Conservation (phyloP, 2,113 vertebrate species). For the Laticauda laticaudata region DNA sequence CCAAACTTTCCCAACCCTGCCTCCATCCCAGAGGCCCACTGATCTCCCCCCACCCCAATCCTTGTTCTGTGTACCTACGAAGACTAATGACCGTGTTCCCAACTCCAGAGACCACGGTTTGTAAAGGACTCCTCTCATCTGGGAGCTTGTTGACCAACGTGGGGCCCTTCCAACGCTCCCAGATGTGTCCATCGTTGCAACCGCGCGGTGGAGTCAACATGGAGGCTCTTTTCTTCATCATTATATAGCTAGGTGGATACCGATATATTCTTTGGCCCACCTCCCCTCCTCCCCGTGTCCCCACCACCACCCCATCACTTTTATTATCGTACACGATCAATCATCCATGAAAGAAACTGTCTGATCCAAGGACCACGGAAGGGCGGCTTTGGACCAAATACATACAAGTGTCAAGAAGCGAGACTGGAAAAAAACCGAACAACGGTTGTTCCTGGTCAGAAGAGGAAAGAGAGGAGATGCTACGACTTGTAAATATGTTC, state of each 20-base stretch:
- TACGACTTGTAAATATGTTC: not conserved
- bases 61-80: conserved; percentile 13
- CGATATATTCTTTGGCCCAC: conserved; percentile 8
- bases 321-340: conserved; percentile 52
- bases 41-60: not conserved
- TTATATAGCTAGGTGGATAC: not conserved
- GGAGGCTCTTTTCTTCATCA: conserved; percentile 26
- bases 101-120: conserved; percentile 43
- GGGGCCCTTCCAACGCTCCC: conserved; percentile 4
- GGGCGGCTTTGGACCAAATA: conserved; percentile 49
- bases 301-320: conserved; percentile 7
- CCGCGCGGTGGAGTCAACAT: conserved; percentile 41
- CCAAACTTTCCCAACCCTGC: not conserved
- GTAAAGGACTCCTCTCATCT: not conserved
- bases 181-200: conserved; percentile 46
- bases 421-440: not conserved
- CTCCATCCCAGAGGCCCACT: conserved; percentile 20
- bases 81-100: not conserved
- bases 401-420: not conserved
- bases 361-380: conserved; percentile 39
- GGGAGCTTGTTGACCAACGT: conserved; percentile 30
- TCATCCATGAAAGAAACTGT: conserved; percentile 49
- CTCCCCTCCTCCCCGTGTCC: not conserved
- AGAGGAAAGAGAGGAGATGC: not conserved
- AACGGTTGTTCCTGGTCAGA: not conserved